A percentile compares a stretch with the other conserved stretches of the same genome.
These are phyloP conservation scores for Heterodera carotae DNA, from an alignment of 1,140 invertebrate species.

Conservation along the genomic window DNA sequence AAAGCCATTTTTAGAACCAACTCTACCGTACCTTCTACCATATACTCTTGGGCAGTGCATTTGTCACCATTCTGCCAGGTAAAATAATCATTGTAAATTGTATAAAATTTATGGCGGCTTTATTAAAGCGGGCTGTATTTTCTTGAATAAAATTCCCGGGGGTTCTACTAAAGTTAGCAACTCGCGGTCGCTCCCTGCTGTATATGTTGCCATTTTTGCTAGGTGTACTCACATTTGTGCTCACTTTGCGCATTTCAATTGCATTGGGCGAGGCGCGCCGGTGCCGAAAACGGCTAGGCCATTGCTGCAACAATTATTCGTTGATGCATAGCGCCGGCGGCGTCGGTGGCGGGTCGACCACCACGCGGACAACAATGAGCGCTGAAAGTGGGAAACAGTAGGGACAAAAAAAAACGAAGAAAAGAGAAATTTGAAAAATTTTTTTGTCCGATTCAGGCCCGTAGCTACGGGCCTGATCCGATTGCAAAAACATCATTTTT, in stretches of 20 bases:
- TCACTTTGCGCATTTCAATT: conserved; percentile 59
- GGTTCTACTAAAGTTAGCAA: too few species aligned
- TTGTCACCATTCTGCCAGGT: conserved; percentile 60
- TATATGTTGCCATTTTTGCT: neutral
- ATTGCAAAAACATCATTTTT: neutral
- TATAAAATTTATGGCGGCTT: too few species aligned
- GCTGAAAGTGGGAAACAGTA: neutral
- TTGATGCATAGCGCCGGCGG: neutral
- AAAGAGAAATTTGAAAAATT: neutral
- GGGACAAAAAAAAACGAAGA: neutral
- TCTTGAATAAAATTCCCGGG: too few species aligned
- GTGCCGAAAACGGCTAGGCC: conserved; percentile 49
- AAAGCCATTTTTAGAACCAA: conserved; percentile 54
- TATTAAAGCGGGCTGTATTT: too few species aligned
- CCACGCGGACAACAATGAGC: conserved; percentile 13
- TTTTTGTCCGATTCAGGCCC: neutral
- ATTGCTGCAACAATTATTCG: conserved; percentile 1
- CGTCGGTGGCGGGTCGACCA: neutral
- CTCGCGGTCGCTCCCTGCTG: too few species aligned
- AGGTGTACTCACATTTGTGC: conserved; percentile 46
- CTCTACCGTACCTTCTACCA: conserved; percentile 62
- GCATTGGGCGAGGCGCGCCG: conserved; percentile 47
- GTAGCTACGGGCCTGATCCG: too few species aligned
- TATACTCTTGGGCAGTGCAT: conserved; percentile 55
- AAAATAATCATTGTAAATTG: conserved; percentile 38